Base-by-base conservation (phyloP, 1,140 invertebrate genomes). In the Philopotamus ludificatus region DNA sequence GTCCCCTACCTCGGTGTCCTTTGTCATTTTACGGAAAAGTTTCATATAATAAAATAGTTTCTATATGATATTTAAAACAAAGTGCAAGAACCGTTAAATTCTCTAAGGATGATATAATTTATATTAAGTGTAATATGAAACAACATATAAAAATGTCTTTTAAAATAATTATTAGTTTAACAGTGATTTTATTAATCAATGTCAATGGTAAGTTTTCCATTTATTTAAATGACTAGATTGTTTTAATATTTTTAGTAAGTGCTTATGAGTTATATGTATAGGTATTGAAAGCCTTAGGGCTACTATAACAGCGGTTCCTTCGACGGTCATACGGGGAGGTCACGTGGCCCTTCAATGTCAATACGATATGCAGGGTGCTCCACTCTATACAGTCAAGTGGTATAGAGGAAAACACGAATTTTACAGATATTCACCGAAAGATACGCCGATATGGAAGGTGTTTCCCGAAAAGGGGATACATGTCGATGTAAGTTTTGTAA, bases 321-420 rank as follows among this genome's bases (percentile, higher is more conserved):
- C 79, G 45, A 78, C 82, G 4, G 87, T 89, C 26, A 79, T 83
- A 67, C 79, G 81, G 65, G 87, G 86, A 39, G 79, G 84, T 50
- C 78, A 82, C 58, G 85, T 82, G 39, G 80, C 77, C 49, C 76
- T 91, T 51, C 77, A 79, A 20, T 91, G 89, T 74, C 75, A 80
- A 63, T 90, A 90, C 79, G 83, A 89, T 70, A 74, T 90, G 45
- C 84, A 88, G 72, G 81, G 82, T 1, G 84, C 83, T 9, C 82
- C 82, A 16, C 81, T 91, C 34, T 90, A 90, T 74, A 86, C 87
- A 1, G 83, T 91, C 44, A 90, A 91, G 77, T 91, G 89, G 89
- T 91, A 91, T 72, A 82, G 88, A 47, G 89, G 88, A 22, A 81
- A 75, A 59, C 77, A 82, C 66, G 87, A 90, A 74, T 88, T 89